Conservation (phyloP, 2,797 vertebrate species). For the Acanthornis magna region DNA sequence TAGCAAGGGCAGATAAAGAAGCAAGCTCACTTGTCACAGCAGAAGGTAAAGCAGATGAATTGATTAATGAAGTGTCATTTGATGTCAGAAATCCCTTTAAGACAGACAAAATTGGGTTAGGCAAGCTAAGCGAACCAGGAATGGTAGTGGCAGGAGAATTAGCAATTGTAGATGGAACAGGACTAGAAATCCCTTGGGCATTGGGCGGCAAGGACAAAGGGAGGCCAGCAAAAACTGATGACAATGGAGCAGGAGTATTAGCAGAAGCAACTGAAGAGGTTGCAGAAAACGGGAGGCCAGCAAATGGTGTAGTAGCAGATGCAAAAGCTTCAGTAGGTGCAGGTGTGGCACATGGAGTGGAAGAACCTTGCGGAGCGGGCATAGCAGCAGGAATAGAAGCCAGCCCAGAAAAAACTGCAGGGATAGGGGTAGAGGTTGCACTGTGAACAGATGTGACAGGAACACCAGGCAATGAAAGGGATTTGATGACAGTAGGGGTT, state of each 20-base stretch:
- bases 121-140: conserved; percentile 73
- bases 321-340: conserved; percentile 76
- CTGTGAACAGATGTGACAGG: conserved; percentile 67
- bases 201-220: conserved; percentile 73
- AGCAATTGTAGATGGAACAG: conserved; percentile 67
- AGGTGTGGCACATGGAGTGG: conserved; percentile 79
- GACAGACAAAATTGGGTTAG: conserved; percentile 77
- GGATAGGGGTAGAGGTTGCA: conserved; percentile 70
- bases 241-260: conserved; percentile 68
- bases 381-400: conserved; percentile 77
- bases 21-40: conserved; percentile 77
- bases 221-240: conserved; percentile 75
- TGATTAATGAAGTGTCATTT: conserved; percentile 79
- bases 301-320: conserved; percentile 75
- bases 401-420: conserved; percentile 86
- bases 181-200: conserved; percentile 73
- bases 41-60: conserved; percentile 68
- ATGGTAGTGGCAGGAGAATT: conserved; percentile 73
- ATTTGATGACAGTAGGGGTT: conserved; percentile 87
- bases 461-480: conserved; percentile 75
- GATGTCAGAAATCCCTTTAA: conserved; percentile 83
- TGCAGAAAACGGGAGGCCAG: conserved; percentile 78
- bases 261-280: conserved; percentile 63
- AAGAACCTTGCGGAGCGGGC: conserved; percentile 52
- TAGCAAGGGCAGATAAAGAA: conserved; percentile 75